Conservation (phyloP, 2,113 vertebrate genomes). For the Columba livia region DNA sequence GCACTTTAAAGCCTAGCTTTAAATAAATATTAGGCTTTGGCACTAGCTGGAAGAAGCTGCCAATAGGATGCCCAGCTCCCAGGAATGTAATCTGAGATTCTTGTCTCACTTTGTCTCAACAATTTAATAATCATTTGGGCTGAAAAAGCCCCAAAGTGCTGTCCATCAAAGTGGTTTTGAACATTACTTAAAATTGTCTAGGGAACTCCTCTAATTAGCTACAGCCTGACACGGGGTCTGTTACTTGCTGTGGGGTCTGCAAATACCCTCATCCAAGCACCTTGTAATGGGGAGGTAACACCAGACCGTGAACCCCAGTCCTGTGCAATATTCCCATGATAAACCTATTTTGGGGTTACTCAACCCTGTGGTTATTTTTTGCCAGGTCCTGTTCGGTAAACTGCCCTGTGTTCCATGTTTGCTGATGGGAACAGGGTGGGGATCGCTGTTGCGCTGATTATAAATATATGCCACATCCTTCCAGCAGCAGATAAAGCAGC, state of each 20-base stretch:
- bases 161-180: neutral
- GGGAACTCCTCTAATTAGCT: neutral
- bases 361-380: neutral
- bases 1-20: neutral
- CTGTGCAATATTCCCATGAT: neutral
- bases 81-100: neutral
- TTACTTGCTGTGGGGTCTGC: neutral
- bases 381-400: neutral
- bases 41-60: neutral
- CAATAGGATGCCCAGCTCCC: neutral
- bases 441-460: neutral
- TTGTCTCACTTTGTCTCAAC: neutral
- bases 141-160: neutral
- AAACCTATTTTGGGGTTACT: neutral
- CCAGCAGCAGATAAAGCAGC: neutral
- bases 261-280: neutral
- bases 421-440: conserved; percentile 48
- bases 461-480: conserved; percentile 11
- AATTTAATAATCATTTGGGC: neutral
- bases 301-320: neutral
- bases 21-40: conserved; percentile 7
- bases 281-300: neutral
- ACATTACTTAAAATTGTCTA: neutral
- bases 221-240: neutral
- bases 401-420: neutral